These are phyloP conservation scores for Trissolcus brochymenae DNA, from an alignment of 2,888 invertebrate genomes.

Conservation along the genomic window DNA sequence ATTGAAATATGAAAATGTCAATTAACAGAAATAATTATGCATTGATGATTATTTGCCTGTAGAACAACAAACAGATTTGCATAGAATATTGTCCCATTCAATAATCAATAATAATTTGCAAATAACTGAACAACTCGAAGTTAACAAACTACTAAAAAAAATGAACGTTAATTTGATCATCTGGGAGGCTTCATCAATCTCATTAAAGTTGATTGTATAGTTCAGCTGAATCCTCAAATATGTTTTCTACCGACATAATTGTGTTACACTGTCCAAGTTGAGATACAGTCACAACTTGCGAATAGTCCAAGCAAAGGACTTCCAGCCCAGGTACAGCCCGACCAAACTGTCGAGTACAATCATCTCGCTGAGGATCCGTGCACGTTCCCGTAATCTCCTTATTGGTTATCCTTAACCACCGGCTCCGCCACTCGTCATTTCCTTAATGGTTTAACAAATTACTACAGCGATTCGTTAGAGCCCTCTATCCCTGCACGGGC, in stretches of 20 bases:
- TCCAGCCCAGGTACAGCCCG: constrained; percentile 13
- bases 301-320: constrained; percentile 7
- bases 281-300: constrained; percentile 16
- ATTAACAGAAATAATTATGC: constrained; percentile 24
- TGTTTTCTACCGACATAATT: background rate
- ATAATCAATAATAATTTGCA: no score
- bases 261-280: background rate
- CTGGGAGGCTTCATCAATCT: no score
- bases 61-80: background rate
- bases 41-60: constrained; percentile 7
- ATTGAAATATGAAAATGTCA: constrained; percentile 23
- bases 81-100: background rate
- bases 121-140: no score
- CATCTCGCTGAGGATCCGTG: constrained; percentile 13
- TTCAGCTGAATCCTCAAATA: background rate
- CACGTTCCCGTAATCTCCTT: constrained; percentile 35
- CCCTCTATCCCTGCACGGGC: constrained; percentile 18
- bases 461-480: constrained; percentile 33
- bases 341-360: constrained; percentile 19
- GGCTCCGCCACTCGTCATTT: constrained; percentile 44
- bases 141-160: no score
- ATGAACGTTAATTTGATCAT: background rate
- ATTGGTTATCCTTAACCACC: constrained; percentile 38
- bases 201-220: background rate
- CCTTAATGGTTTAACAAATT: constrained; percentile 51